Percentiles rank a stretch among this genome's conserved stretches.
Conservation (phyloP, 2,888 invertebrate genomes). For the Xylocampa areola region DNA sequence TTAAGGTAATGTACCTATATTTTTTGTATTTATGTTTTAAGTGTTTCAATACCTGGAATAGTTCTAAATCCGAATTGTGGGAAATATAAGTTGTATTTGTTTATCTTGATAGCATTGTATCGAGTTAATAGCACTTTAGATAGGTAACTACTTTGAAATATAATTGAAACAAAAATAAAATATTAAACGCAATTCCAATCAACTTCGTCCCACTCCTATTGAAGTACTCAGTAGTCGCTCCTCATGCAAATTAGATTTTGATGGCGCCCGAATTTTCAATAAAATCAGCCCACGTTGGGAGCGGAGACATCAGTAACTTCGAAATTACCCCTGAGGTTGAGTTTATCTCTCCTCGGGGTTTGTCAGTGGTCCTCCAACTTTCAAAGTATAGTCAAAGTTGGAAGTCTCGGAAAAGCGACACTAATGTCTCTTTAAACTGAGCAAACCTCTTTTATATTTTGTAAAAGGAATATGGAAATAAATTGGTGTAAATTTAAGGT, state of each 20-base stretch:
- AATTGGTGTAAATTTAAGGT: conserved; percentile 9
- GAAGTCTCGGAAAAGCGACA: conserved; percentile 27
- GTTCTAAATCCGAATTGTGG: no score
- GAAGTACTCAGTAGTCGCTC: conserved; percentile 50
- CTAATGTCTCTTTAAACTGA: conserved; percentile 40
- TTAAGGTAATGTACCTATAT: no score
- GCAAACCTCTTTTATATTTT: conserved; percentile 29
- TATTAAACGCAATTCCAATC: conserved; percentile 31
- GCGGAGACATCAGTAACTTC: conserved; percentile 68
- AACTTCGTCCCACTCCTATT: conserved; percentile 28
- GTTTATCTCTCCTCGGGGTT: conserved; percentile 55
- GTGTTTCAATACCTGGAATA: no score
- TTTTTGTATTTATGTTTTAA: not conserved
- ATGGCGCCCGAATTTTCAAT: conserved; percentile 65
- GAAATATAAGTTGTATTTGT: no score
- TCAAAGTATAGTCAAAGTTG: conserved; percentile 43
- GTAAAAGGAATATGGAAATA: conserved; percentile 18
- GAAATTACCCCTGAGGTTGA: conserved; percentile 58
- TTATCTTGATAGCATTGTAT: not conserved
- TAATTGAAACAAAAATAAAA: conserved; percentile 40
- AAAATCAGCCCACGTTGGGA: conserved; percentile 61
- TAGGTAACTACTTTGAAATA: conserved; percentile 18
- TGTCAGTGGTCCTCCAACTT: conserved; percentile 46
- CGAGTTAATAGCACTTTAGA: conserved; percentile 3
- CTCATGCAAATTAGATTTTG: conserved; percentile 69